Evolutionary conservation across 2,113 vertebrate genomes (phyloP), one percentile per base, ranked within the genome.

Genomic region (Beaufortia kweichowensis): DNA sequence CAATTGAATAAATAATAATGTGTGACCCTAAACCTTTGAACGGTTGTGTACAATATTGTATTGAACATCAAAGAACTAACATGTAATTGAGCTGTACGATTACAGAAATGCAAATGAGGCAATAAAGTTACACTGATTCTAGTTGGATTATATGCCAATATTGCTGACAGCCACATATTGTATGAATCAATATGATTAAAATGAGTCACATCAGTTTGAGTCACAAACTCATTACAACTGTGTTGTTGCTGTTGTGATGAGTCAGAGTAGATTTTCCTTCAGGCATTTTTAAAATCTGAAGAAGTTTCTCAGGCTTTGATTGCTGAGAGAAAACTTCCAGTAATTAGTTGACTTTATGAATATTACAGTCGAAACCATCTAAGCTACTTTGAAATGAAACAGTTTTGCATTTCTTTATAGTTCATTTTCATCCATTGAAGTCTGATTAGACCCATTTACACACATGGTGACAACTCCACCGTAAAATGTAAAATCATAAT

Each of bases 331-430:
- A 15, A 17, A 12, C 41, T 46, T 46, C 1, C 41, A 46, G 17
- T 68, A 68, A 68, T 68, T 19, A 68, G 28, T 10, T 68, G 19
- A 53, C 65, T 50, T 26, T 50, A 68, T 53, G 43, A 68, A 67
- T 48, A 69, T 69, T 69, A 55, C 4, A 53, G 11, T 55, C 5
- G 12, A 31, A 69, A 69, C 14, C 53, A 33, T 69, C 48, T 28
- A 53, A 21, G 26, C 46, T 50, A 28, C 46, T 55, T 69, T 14
- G 23, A 48, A 66, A 50, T 31, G 19, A 55, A 55, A 15, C 6
- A 17, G 43, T 50, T 55, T 53, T 56, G 29, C 3, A 50, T 31
- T 17, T 55, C 0, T 17, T 56, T 33, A 9, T 0, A 28, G 14
- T 35, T 35, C n/a, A 70, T 31, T 56, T 70, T 24, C 67, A 35